A percentile compares a stretch with the other conserved stretches of the same genome.
Evolutionary conservation across 2,888 invertebrate species (phyloP).

Genomic region (Parnassius glacialis): DNA sequence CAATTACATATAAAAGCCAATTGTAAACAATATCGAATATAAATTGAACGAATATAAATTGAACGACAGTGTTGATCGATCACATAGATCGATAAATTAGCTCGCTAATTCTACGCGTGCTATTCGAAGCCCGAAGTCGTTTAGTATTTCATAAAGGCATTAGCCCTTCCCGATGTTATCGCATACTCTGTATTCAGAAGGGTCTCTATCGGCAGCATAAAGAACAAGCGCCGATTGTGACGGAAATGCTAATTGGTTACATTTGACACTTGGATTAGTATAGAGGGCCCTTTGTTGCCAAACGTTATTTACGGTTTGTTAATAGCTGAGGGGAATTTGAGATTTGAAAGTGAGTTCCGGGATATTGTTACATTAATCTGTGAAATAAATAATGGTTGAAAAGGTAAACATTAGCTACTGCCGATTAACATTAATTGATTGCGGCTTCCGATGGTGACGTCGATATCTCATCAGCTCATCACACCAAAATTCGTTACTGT

Average conservation of each 20-base stretch:
- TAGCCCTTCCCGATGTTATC: constrained; percentile 64
- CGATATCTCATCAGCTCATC: no score
- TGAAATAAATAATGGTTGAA: no score
- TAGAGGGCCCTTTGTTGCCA: constrained; percentile 50
- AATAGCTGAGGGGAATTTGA: constrained; percentile 11
- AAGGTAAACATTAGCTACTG: no score
- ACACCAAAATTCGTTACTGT: no score
- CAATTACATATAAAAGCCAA: no score
- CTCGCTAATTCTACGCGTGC: constrained; percentile 27
- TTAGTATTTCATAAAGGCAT: constrained; percentile 48
- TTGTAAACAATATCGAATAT: no score
- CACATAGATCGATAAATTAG: constrained; percentile 22
- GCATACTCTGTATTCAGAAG: constrained; percentile 60
- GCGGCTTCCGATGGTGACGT: no score
- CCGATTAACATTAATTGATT: no score
- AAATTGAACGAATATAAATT: not conserved
- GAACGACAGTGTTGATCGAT: constrained; percentile 4
- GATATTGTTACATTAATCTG: no score
- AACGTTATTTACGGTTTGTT: constrained; percentile 25
- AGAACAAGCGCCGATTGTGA: constrained; percentile 62
- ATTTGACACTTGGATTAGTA: constrained; percentile 57
- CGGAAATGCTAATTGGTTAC: constrained; percentile 62
- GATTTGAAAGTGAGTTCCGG: no score
- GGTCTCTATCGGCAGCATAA: constrained; percentile 57
- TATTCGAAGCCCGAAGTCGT: constrained; percentile 28